Base-by-base conservation (phyloP, 2,797 vertebrate genomes). In the Somateria mollissima region DNA sequence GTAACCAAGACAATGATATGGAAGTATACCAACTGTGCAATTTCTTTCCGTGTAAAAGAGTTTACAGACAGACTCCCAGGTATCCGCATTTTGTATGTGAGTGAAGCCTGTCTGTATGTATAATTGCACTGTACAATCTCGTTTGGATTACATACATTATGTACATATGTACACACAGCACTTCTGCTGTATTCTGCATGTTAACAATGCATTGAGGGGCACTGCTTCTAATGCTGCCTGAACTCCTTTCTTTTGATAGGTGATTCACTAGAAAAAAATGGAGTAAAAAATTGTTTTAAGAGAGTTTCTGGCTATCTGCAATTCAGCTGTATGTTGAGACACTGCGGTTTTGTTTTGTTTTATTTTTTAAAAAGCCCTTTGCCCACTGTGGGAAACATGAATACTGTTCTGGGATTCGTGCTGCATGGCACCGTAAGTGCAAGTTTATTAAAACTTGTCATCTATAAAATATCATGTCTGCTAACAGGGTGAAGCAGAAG, bases 51-150 rank as follows among this genome's bases (percentile, higher is more conserved):
- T 21, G 13, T 91, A 75, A 83, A 56, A 41, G 30, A 34, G 13
- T 75, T 89, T 82, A 41, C 53, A 12, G n/a, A 62, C 39, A 47
- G 64, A 41, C 30, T 86, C 39, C 64, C 17, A 9, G 8, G 8
- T 54, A 9, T 3, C 34, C 36, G 12, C 1, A 0, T 15, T 79
- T 65, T 58, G 6, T 49, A 57, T 32, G 65, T 0, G 0, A 70
- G 53, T 65, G 53, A 20, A 94, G 49, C 76, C 66, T 61, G 5
- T 8, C 3, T 4, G 4, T 65, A 51, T 27, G 58, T 62, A 22
- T 58, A 47, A n/a, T 10, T 61, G 51, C 15, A 3, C 17, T 86
- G 80, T 53, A 65, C 87, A 71, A 64, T 34, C 53, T 71, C 10
- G 1, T 58, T 79, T 74, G 53, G 77, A 19, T 89, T 62, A 36